Percentiles rank a stretch among this genome's conserved stretches.
Conservation (phyloP, 2,888 invertebrate genomes). For the Drosophila maculinotata region DNA sequence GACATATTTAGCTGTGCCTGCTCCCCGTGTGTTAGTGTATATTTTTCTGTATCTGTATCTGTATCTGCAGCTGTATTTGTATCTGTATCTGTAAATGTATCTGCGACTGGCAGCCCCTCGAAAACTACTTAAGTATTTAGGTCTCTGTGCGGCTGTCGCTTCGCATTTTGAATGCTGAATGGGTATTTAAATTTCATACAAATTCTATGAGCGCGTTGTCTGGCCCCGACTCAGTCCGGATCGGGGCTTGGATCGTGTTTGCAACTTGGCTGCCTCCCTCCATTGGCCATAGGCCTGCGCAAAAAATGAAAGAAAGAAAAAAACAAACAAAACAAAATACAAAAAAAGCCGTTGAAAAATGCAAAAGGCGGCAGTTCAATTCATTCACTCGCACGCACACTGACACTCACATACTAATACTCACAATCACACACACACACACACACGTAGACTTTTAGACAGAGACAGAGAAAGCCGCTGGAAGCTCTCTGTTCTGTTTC, state of each 20-base stretch:
- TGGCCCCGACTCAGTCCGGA: conserved; percentile 40
- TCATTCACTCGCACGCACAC: conserved; percentile 57
- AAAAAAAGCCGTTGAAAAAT: conserved; percentile 67
- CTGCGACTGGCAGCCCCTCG: conserved; percentile 61
- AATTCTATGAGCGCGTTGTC: conserved; percentile 73
- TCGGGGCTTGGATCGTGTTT: conserved; percentile 46
- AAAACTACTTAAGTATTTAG: conserved; percentile 82
- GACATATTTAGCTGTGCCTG: conserved; percentile 33
- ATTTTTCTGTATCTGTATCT: conserved; percentile 27
- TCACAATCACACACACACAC: neutral
- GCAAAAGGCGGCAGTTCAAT: conserved; percentile 73
- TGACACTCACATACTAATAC: conserved; percentile 4
- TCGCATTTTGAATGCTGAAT: conserved; percentile 81
- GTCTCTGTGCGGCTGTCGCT: conserved; percentile 78
- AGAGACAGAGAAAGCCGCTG: conserved; percentile 64
- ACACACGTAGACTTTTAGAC: conserved; percentile 34
- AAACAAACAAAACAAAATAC: conserved; percentile 19
- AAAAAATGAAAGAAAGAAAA: conserved; percentile 31
- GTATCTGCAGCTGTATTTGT: conserved; percentile 24
- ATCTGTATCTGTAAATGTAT: conserved; percentile 28
- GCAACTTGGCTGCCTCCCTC: conserved; percentile 43
- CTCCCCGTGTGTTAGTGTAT: conserved; percentile 12
- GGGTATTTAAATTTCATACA: conserved; percentile 82
- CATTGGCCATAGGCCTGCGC: conserved; percentile 56
- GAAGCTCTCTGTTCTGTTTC: conserved; percentile 39